phyloP scores from a whole-genome alignment of 2,797 vertebrate genomes.

The Amblyraja radiata region DNA sequence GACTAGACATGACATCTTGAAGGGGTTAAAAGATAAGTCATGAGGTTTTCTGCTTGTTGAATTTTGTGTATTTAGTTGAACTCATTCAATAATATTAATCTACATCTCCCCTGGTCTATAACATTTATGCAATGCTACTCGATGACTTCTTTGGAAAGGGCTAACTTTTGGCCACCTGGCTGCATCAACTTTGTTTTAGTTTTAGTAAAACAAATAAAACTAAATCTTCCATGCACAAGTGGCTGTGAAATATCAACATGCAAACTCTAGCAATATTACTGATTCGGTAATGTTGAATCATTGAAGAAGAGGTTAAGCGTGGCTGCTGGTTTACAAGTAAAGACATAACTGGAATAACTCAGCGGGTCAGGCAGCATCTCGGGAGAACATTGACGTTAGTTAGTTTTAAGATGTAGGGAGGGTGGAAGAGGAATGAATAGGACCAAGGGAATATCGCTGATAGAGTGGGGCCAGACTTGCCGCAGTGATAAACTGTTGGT shows the following conservation, averaged over 20 bases:
- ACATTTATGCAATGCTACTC: neutral
- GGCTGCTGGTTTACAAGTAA: too few species aligned
- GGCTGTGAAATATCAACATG: neutral
- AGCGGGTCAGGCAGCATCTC: too few species aligned
- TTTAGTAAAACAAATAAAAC: too few species aligned
- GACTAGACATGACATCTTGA: neutral
- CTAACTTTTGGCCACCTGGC: neutral
- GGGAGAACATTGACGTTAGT: too few species aligned
- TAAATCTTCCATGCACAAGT: too few species aligned
- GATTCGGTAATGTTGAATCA: neutral
- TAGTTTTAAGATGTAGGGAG: too few species aligned
- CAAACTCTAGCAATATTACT: neutral
- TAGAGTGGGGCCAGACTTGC: too few species aligned
- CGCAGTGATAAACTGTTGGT: too few species aligned
- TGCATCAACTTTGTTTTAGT: neutral
- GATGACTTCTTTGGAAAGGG: neutral
- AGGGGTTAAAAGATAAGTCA: neutral
- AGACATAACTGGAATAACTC: too few species aligned
- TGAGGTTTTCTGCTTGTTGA: neutral
- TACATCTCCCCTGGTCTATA: neutral
- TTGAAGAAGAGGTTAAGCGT: neutral
- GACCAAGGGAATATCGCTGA: too few species aligned
- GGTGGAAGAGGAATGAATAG: too few species aligned
- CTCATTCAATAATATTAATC: neutral
- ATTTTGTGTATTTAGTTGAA: neutral